These are phyloP conservation scores for Dromiciops gliroides DNA, from an alignment of 2,113 vertebrate genomes.

Conservation along the genomic window DNA sequence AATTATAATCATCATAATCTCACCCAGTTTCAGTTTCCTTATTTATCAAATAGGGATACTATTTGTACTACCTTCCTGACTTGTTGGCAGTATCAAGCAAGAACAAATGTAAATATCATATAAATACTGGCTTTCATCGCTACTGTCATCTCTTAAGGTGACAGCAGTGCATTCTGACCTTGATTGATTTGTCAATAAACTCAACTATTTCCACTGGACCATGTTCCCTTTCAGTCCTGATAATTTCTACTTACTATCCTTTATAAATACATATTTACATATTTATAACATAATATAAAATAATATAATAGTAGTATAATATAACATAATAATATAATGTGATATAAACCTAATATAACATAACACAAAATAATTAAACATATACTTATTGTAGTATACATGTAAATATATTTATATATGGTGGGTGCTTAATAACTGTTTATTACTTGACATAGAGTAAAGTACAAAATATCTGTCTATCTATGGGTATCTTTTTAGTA, in stretches of 20 bases:
- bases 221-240: neutral
- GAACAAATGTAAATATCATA: neutral
- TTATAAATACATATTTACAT: neutral
- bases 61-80: neutral
- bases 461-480: neutral
- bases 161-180: neutral
- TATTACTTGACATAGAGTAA: neutral
- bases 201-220: neutral
- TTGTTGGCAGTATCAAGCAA: neutral
- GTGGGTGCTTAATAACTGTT: neutral
- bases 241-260: neutral
- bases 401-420: neutral
- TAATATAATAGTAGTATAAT: neutral
- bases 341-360: no score
- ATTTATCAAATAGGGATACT: neutral
- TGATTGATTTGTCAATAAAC: neutral
- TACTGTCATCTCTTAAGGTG: neutral
- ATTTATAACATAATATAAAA: neutral
- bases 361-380: neutral
- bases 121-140: neutral
- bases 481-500: neutral
- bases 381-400: neutral
- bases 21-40: neutral
- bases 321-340: neutral
- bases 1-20: neutral